Evolutionary conservation across 2,113 vertebrate species (phyloP).

Genomic region (Psilopogon haemacephalus): DNA sequence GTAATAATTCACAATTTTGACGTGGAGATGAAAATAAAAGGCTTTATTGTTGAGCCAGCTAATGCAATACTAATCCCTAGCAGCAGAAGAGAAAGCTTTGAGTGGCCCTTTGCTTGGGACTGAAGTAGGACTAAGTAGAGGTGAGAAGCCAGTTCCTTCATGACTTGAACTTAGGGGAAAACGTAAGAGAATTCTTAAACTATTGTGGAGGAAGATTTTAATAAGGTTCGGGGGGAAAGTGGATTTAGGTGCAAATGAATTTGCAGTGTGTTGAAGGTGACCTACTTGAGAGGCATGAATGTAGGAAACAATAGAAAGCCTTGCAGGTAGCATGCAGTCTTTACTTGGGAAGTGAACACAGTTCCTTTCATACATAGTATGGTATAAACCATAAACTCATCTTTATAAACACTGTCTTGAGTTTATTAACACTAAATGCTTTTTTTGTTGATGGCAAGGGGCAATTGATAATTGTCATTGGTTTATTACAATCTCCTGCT

Average conservation of each 20-base stretch:
- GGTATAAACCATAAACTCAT: neutral
- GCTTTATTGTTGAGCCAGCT: neutral
- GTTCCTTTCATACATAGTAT: neutral
- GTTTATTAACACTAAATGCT: no score
- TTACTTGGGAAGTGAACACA: neutral
- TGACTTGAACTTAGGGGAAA: neutral
- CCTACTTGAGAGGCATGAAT: neutral
- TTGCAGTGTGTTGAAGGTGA: neutral
- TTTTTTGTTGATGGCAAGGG: no score
- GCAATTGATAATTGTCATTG: neutral
- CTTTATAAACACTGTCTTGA: neutral
- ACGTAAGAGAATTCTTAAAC: neutral
- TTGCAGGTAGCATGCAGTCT: neutral
- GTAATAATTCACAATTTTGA: neutral
- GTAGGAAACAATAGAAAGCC: neutral
- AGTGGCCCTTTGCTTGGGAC: neutral
- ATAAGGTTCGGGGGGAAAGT: neutral
- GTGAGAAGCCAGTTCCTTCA: neutral
- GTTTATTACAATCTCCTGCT: neutral
- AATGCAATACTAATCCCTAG: neutral
- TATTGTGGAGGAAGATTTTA: neutral
- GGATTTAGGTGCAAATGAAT: neutral
- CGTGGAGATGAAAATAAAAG: neutral
- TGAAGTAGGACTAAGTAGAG: neutral
- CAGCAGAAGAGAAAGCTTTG: neutral